These are phyloP conservation scores for Carcharodon carcharias DNA, from an alignment of 2,797 vertebrate species.

Conservation along the genomic window DNA sequence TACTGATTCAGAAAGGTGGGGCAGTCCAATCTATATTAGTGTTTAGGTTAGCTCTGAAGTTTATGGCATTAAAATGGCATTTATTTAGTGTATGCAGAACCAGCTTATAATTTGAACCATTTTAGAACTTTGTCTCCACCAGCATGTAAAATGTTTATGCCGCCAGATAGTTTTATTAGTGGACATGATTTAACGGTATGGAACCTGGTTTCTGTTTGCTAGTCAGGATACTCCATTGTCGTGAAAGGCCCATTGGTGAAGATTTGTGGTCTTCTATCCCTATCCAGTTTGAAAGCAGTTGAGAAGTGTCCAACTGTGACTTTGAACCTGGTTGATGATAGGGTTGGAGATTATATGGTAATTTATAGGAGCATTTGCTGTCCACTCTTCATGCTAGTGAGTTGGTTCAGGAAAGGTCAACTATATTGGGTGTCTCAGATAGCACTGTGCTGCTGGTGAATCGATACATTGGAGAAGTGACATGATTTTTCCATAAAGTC, in stretches of 20 bases:
- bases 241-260: not conserved
- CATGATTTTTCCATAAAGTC: not conserved
- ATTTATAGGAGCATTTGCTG: not conserved
- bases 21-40: not conserved
- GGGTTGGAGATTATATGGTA: not conserved
- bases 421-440: not conserved
- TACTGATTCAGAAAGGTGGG: not conserved
- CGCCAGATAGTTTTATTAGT: not conserved
- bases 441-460: not conserved
- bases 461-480: not conserved
- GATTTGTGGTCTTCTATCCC: not conserved
- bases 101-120: not conserved
- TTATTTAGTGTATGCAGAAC: not conserved
- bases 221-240: not conserved
- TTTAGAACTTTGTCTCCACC: not conserved
- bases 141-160: not conserved
- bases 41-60: not conserved
- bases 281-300: not conserved
- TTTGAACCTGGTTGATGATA: not conserved
- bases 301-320: not conserved
- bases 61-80: not conserved
- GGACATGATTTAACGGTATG: not conserved
- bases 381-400: not conserved
- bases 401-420: not conserved
- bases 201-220: not conserved